Evolutionary conservation across 2,797 vertebrate genomes (phyloP), one percentile per base, ranked within the genome.

Genomic region (Esox lucius): DNA sequence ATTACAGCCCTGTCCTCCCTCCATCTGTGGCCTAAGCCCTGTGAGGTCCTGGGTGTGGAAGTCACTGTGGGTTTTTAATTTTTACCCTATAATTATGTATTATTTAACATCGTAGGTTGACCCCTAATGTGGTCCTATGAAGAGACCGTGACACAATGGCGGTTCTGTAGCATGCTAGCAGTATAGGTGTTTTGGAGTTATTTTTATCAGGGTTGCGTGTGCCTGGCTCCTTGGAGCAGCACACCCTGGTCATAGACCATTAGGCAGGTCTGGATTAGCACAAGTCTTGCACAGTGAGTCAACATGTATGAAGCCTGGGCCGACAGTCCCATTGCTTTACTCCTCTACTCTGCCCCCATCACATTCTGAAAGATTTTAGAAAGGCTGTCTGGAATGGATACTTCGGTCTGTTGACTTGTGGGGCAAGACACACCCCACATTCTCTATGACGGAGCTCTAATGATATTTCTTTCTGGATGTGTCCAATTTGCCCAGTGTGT

Each of bases 1-100:
- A 86, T 92, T 90, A 92, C 88, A 90, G 87, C 88, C 83, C 81
- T 72, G 51, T 62, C 62, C 22, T 13, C 75, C 1, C 89, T 88
- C 78, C 86, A 88, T 91, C 82, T 85, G 66, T 73, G 74, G 74
- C 78, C 80, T 82, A 86, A 78, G 84, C 80, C 59, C 22, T 83
- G 74, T 64, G 70, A 78, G 78, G 64, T 84, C 76, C 67, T 68
- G 65, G 71, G 74, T 77, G 80, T 65, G 77, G 46, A 82, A 86
- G 85, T 83, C 75, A 80, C 75, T 42, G 61, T 77, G n/a, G 19
- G 15, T 39, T 42, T 68, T 6, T 4, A 0, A 1, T 42, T 2
- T 24, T 64, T 16, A 16, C 51, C 28, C 1, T 17, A 5, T 66
- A 33, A 66, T 19, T 17, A 46, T 15, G 49, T 53, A 71, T 16